Evolutionary conservation across 2,888 invertebrate species (phyloP).

Genomic region (Fragum sueziense): DNA sequence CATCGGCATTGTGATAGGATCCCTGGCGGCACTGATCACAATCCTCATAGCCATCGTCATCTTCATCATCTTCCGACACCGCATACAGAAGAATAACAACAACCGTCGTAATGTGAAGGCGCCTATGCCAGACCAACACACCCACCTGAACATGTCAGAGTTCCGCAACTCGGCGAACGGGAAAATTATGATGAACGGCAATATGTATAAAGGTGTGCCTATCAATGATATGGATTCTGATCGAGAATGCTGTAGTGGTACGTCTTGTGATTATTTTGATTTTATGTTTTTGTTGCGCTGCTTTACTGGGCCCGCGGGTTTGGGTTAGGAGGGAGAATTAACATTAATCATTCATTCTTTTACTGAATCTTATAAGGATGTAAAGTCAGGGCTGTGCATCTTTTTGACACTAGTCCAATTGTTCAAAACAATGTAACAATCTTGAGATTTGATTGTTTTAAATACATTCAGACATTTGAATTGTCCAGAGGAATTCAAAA

Average conservation of each 20-base stretch:
- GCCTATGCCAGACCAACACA: conserved; percentile 70
- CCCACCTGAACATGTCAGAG: conserved; percentile 87
- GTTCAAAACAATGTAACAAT: too few relatives aligned
- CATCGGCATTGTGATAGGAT: conserved; percentile 77
- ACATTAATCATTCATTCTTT: too few relatives aligned
- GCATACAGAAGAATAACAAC: conserved; percentile 76
- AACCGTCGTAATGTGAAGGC: conserved; percentile 73
- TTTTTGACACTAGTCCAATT: too few relatives aligned
- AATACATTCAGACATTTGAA: too few relatives aligned
- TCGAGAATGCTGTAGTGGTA: conserved; percentile 65
- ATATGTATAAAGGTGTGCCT: conserved; percentile 82
- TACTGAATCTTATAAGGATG: too few relatives aligned
- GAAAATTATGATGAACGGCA: conserved; percentile 80
- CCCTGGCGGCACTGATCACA: conserved; percentile 86
- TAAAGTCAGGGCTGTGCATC: too few relatives aligned
- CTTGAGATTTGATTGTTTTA: too few relatives aligned
- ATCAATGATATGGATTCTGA: conserved; percentile 81
- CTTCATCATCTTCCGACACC: conserved; percentile 84
- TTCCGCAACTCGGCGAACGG: conserved; percentile 73
- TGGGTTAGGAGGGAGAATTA: too few relatives aligned
- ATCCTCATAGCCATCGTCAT: conserved; percentile 89
- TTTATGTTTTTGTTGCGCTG: background rate
- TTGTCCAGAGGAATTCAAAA: too few relatives aligned
- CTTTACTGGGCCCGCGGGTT: background rate
- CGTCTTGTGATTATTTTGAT: conserved; percentile 20